Base-by-base conservation (phyloP, 2,797 vertebrate species). In the Anguilla pacifica region DNA sequence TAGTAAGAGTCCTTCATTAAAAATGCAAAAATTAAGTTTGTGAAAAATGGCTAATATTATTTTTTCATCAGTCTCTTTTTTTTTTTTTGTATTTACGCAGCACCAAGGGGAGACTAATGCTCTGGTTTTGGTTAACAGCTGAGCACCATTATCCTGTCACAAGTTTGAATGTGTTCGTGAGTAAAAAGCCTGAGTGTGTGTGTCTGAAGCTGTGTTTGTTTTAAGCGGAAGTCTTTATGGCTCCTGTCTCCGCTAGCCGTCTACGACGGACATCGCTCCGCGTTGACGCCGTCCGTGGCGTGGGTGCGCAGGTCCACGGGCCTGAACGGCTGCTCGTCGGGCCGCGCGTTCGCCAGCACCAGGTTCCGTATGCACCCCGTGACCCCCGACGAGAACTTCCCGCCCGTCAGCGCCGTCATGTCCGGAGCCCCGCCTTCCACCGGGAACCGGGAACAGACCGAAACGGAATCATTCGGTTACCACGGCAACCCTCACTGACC, bases 311-410 rank as follows among this genome's bases (percentile, higher is more conserved):
- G 95, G 95, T 99, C 98, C 39, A 98, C 93, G 85, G 97, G 96
- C 90, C 95, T 96, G 0, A 92, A 94, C 0, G 96, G 95, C 43
- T 94, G 95, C 64, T 94, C 92, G 0, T 96, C 95, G 0, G 97
- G 96, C 85, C 92, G 90, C 25, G 95, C 94, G 0, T 97, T 97
- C 86, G 95, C 94, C 94, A 99, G 96, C 0, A 95, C 94, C 94
- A 99, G 93, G 74, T 98, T 98, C 94, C 95, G 97, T 91, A 99
- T 90, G 51, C 98, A 99, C 25, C 98, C 98, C 0, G 92, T 96
- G 91, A 99, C 91, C 77, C 98, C 98, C 0, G 95, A 94, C 0
- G 91, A 92, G 93, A 98, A 99, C 94, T 97, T 98, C 86, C 96
- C 96, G 0, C 94, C 95, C 0, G 98, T 99, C 91, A 98, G 94